Evolutionary conservation across 2,888 invertebrate species (phyloP), one percentile per base, ranked within the genome.

Genomic region (Tridacna crocea): DNA sequence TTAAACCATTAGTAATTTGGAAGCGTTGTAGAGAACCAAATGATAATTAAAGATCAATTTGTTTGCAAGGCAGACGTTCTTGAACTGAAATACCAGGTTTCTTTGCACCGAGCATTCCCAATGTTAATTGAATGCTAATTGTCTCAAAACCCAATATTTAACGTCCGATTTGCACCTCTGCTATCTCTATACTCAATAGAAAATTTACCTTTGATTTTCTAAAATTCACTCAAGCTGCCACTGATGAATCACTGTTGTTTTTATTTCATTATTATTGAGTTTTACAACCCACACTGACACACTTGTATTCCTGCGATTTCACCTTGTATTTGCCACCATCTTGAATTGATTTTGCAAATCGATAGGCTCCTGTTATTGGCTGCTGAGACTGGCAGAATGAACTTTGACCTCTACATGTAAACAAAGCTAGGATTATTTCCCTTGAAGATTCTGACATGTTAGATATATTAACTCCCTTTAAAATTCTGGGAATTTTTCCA

Each of bases 301-400:
- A 70, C 70, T 11, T n/a, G 22, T 77, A 81, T 75, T 80, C 75
- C 79, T 55, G 26, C 76, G 60, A 83, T 81, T 85, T 83, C 85
- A 77, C 79, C 82, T 76, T 79, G 79, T 77, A 58, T 47, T 70
- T 48, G 77, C 85, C 83, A 79, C 85, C 85, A 86, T 86, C 85
- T 86, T 86, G 85, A 86, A 86, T 86, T 85, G 83, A 86, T 86
- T 84, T 84, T 81, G 76, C 61, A 24, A 60, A 84, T 84, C 84
- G 63, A 84, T 84, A 84, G 46, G 48, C 65, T 26, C n/a, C 63
- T 77, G 75, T 77, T 72, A 86, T 86, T 86, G 85, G 85, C 72
- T 86, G 79, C 77, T 79, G 81, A 61, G 55, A 22, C 85, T 86
- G 85, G 65, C 36, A 80, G 78, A 19, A 36, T 74, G 47, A 78